Evolutionary conservation across 2,797 vertebrate species (phyloP), one percentile per base, ranked within the genome.

Genomic region (Darevskia mixta): DNA sequence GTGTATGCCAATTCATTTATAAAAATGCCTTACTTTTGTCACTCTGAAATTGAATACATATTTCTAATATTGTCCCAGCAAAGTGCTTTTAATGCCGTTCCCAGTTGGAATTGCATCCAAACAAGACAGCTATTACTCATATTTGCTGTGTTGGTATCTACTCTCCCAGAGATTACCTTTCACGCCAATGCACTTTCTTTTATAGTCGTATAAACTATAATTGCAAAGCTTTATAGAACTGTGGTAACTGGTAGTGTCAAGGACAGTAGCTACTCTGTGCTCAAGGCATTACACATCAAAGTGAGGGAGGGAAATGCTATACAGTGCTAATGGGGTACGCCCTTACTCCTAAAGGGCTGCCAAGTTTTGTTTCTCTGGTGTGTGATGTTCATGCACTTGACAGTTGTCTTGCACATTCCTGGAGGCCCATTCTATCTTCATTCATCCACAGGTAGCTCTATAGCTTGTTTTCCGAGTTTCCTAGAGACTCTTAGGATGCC

Each of bases 321-420:
- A 10, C 29, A 79, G 17, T 43, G 61, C 6, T 5, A 71, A 61
- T 77, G 77, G 76, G 27, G 41, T 2, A 17, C 71, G 6, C 73
- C 82, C 58, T 90, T 86, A 18, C n/a, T 90, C 85, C n/a, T 78
- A 83, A 32, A 83, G 29, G 87, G 17, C 76, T 90, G 72, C 80
- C 0, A 1, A 17, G 89, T 1, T 0, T 64, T 90, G 41, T 77
- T 79, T 27, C 32, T 71, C 18, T 84, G 43, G 25, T 83, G 23
- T 88, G 6, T 73, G 29, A 75, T 32, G 83, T 87, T 67, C 49
- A 72, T 83, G 49, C 69, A n/a, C 0, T 3, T 76, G 82, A 84
- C 82, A 38, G 66, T 71, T 88, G 43, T 23, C 1, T 82, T 81
- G 18, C 3, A 3, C 2, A 0, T 88, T 90, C 35, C 55, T 49